These are phyloP conservation scores for Whitmania pigra DNA, from an alignment of 1,140 invertebrate genomes.

Conservation along the genomic window DNA sequence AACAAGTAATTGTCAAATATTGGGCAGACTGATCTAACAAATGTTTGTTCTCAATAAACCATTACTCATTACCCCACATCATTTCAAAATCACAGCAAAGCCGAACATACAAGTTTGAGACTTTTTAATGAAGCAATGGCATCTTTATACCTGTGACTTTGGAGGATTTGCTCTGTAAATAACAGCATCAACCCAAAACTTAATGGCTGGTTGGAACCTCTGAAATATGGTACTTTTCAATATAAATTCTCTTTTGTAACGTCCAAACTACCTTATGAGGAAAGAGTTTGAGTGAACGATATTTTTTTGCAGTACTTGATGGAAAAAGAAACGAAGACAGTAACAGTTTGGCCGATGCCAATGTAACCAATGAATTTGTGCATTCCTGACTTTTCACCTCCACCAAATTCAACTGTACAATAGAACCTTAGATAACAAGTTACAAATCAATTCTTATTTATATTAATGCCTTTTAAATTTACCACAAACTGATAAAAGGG, in stretches of 20 bases:
- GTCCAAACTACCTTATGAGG: not conserved
- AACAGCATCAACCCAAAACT: constrained; percentile 7
- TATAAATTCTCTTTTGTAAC: not conserved
- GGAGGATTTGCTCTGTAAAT: constrained; percentile 1
- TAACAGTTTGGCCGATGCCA: not conserved
- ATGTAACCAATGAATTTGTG: not conserved
- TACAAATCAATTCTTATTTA: too few species aligned
- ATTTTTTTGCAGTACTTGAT: not conserved
- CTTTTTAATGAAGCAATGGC: not conserved
- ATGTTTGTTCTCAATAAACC: too few species aligned
- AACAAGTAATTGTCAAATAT: too few species aligned
- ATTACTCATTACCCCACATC: too few species aligned
- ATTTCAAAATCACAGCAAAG: too few species aligned
- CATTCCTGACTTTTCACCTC: not conserved
- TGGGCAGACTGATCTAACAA: too few species aligned
- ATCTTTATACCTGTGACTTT: not conserved
- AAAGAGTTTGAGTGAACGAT: not conserved
- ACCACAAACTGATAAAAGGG: too few species aligned
- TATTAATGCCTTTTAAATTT: too few species aligned
- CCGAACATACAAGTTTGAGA: too few species aligned
- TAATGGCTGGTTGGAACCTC: not conserved
- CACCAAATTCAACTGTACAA: not conserved
- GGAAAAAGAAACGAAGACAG: not conserved
- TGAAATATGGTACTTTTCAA: not conserved
- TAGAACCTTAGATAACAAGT: not conserved